Evolutionary conservation across 2,113 vertebrate species (phyloP).

Genomic region (Oceanites oceanicus): DNA sequence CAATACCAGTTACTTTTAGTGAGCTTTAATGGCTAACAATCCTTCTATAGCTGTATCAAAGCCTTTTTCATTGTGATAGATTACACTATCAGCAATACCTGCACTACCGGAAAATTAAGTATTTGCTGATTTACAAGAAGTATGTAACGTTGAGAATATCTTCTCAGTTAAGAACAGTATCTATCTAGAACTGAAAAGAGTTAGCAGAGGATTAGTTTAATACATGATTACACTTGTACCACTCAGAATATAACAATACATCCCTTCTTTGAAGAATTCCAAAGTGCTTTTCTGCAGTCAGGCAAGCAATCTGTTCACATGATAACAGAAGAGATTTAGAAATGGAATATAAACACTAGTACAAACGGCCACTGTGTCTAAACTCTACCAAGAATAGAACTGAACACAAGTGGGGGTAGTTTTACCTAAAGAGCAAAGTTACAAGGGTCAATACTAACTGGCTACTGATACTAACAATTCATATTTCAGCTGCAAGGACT

Average conservation of each 20-base stretch:
- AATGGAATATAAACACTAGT: background rate
- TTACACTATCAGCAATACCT: background rate
- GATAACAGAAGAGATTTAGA: background rate
- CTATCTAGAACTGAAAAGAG: background rate
- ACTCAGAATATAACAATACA: background rate
- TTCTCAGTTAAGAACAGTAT: background rate
- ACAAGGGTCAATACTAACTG: background rate
- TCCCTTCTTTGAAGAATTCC: background rate
- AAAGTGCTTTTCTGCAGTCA: background rate
- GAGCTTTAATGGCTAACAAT: background rate
- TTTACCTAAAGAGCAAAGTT: background rate
- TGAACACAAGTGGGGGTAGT: background rate
- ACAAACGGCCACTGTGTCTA: background rate
- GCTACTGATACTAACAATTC: background rate
- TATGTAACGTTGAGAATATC: background rate
- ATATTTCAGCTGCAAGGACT: background rate
- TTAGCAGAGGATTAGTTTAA: background rate
- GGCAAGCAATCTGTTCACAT: background rate
- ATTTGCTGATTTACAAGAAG: background rate
- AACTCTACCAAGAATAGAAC: background rate
- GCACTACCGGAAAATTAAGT: background rate
- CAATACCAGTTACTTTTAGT: background rate
- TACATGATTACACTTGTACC: background rate
- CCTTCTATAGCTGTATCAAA: background rate
- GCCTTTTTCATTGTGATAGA: background rate